Conservation (phyloP, 2,888 invertebrate species). For the Acanthacorydalis orientalis region DNA sequence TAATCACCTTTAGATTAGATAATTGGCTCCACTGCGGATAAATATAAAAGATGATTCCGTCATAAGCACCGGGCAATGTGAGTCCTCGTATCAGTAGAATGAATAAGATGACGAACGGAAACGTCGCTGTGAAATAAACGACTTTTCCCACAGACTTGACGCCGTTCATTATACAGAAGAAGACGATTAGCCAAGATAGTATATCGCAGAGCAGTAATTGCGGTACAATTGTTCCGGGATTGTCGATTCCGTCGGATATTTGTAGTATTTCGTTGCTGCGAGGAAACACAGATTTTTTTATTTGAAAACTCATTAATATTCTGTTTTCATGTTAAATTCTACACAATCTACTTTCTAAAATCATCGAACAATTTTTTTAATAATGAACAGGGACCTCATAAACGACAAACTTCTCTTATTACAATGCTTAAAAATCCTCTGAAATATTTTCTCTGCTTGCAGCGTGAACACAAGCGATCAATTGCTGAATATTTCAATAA, state of each 20-base stretch:
- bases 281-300: too few relatives aligned
- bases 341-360: too few relatives aligned
- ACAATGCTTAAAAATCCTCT: too few relatives aligned
- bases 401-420: too few relatives aligned
- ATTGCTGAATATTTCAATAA: too few relatives aligned
- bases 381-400: too few relatives aligned
- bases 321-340: too few relatives aligned
- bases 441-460: too few relatives aligned
- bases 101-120: constrained; percentile 60
- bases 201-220: constrained; percentile 58
- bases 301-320: too few relatives aligned
- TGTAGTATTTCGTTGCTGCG: constrained; percentile 61
- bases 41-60: constrained; percentile 61
- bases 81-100: constrained; percentile 58
- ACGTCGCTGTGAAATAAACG: constrained; percentile 77
- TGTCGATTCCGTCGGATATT: constrained; percentile 54
- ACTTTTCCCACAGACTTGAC: constrained; percentile 79
- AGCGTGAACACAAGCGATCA: too few relatives aligned
- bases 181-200: constrained; percentile 65
- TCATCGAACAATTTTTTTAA: too few relatives aligned
- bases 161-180: constrained; percentile 71
- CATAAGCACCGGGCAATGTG: constrained; percentile 62
- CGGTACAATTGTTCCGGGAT: constrained; percentile 66
- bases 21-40: constrained; percentile 64
- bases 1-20: constrained; percentile 48